Base-by-base conservation (phyloP, 2,888 invertebrate species). In the Cerceris rybyensis region DNA sequence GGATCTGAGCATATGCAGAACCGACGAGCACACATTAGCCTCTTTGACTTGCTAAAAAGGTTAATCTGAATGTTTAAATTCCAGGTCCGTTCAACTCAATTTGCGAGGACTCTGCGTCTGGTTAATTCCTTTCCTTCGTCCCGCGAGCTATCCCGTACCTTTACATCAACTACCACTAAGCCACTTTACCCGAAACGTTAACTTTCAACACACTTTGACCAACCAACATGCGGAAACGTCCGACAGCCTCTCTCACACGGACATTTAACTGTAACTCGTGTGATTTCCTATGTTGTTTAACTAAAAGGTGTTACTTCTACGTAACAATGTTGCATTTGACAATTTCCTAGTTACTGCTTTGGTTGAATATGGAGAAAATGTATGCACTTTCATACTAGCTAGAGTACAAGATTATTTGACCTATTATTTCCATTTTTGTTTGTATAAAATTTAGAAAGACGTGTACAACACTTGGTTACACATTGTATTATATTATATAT, bases 51-150 rank as follows among this genome's bases (percentile, higher is more conserved):
- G 90, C 89, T 90, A 91, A 91, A 88, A 83, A 87, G 88, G 90
- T 90, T 91, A 91, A 91, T 91, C 91, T 90, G 88, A 91, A 91
- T 91, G 89, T 90, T 91, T 90, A 90, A 91, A 91, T 91, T 91
- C 90, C 82, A 78, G 77, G 78, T 76, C 80, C 84, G 88, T 87
- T 87, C 89, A 90, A 91, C 91, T 91, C 90, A 89, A 91, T 91
- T 90, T 91, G 88, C 87, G 81, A 88, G 86, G 88, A 88, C 83
- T 86, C 87, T 80, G 86, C 80, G 85, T 86, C 87, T 87, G 86
- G 88, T 89, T 90, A 87, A 90, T 88, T 90, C 84, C 86, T 86
- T 86, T 84, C 81, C 82, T 82, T 67, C 70, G 65, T 78, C 72
- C 55, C 43, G 52, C 68, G 58, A 54, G 67, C 78, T 65, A 73